These are phyloP conservation scores for Drosophila kuntzei DNA, from an alignment of 2,888 invertebrate species.

Conservation along the genomic window DNA sequence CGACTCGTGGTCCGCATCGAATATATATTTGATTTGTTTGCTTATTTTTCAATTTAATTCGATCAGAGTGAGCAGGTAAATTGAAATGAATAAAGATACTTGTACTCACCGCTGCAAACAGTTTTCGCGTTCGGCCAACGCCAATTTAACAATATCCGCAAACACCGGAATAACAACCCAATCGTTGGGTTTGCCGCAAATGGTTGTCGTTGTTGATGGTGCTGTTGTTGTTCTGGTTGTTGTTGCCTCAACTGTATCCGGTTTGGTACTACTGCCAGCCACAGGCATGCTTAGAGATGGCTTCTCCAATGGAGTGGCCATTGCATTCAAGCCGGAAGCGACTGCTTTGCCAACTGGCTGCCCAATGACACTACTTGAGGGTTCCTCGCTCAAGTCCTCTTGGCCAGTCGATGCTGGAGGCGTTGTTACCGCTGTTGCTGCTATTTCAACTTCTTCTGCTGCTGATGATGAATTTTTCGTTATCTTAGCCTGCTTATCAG, in stretches of 20 bases:
- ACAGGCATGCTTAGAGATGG: constrained; percentile 25
- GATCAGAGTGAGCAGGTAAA: constrained; percentile 9
- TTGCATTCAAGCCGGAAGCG: constrained; percentile 71
- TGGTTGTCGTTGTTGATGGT: constrained; percentile 38
- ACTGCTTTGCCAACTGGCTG: constrained; percentile 49
- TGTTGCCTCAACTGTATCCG: constrained; percentile 19
- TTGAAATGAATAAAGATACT: constrained; percentile 44
- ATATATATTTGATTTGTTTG: constrained; percentile 7
- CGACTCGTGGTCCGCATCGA: background rate
- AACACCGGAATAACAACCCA: constrained; percentile 86
- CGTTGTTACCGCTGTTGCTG: constrained; percentile 36
- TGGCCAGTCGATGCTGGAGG: constrained; percentile 45
- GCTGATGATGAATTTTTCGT: constrained; percentile 55
- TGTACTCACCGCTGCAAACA: constrained; percentile 85
- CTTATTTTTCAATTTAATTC: constrained; percentile 17
- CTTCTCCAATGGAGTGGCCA: constrained; percentile 25
- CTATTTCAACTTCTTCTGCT: constrained; percentile 22
- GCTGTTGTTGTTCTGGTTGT: constrained; percentile 39
- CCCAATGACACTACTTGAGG: constrained; percentile 44
- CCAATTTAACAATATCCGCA: constrained; percentile 86
- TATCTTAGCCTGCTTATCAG: constrained; percentile 66
- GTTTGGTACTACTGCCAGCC: constrained; percentile 19
- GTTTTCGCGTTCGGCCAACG: constrained; percentile 85
- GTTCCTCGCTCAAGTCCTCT: constrained; percentile 35
- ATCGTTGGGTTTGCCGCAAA: constrained; percentile 83